These are phyloP conservation scores for Branchinecta lynchi DNA, from an alignment of 1,140 invertebrate species.

Conservation along the genomic window DNA sequence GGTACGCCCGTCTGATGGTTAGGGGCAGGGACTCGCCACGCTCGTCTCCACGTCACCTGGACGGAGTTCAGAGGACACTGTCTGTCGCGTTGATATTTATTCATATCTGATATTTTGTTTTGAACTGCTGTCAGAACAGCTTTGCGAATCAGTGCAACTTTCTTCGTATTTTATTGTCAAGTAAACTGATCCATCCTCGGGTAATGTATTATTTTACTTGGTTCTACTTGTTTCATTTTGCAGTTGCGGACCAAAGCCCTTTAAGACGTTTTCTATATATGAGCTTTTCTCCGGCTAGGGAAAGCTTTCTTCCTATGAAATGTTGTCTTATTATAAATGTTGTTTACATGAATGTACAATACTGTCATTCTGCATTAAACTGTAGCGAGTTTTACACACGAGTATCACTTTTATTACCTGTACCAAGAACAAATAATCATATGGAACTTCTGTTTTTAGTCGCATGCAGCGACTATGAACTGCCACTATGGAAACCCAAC, in stretches of 20 bases:
- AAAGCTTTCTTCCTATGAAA: not conserved
- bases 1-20: too few species aligned
- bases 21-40: too few species aligned
- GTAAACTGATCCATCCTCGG: not conserved
- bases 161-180: not conserved
- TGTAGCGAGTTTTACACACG: too few species aligned
- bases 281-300: not conserved
- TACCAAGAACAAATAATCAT: too few species aligned
- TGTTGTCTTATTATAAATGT: not conserved
- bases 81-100: not conserved
- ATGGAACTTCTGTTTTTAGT: too few species aligned
- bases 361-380: constrained; percentile 2
- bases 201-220: not conserved
- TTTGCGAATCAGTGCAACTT: not conserved
- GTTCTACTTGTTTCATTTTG: not conserved
- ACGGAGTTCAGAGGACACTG: not conserved
- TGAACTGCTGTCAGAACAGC: not conserved
- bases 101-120: not conserved
- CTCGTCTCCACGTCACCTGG: not conserved
- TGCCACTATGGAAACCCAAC: too few species aligned
- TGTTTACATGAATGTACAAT: constrained; percentile 4
- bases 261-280: not conserved
- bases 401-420: too few species aligned
- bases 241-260: not conserved
- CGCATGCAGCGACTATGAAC: too few species aligned